Percentiles rank a stretch among this genome's conserved stretches.
Conservation (phyloP, 2,888 invertebrate species). For the Julus scanicus region DNA sequence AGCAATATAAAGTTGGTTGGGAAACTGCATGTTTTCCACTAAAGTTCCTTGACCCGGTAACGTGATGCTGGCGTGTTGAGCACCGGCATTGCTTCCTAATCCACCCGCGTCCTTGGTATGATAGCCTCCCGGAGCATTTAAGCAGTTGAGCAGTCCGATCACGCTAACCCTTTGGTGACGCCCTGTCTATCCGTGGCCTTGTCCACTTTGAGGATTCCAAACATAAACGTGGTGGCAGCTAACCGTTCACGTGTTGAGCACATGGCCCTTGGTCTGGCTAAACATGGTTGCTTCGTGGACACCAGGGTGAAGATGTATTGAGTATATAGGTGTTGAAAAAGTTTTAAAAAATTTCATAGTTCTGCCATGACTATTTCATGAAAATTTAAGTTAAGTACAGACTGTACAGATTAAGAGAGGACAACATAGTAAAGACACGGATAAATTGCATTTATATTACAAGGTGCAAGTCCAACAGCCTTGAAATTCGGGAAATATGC, state of each 20-base stretch:
- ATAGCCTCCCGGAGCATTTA: background rate
- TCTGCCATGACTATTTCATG: too few relatives aligned
- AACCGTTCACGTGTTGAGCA: background rate
- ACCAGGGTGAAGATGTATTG: too few relatives aligned
- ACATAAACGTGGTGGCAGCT: background rate
- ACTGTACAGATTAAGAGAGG: too few relatives aligned
- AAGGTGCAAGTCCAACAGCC: too few relatives aligned
- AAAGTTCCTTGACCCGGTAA: conserved; percentile 1
- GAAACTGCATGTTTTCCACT: too few relatives aligned
- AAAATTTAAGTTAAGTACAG: too few relatives aligned
- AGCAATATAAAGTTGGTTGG: too few relatives aligned
- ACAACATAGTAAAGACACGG: too few relatives aligned
- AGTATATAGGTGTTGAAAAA: too few relatives aligned
- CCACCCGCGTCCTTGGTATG: background rate
- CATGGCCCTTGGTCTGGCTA: background rate
- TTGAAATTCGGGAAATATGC: too few relatives aligned
- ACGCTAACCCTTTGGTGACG: background rate
- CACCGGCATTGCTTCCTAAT: background rate
- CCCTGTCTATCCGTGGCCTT: background rate
- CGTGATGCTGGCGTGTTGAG: background rate
- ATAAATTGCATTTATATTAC: too few relatives aligned
- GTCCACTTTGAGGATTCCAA: background rate
- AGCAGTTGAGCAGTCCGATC: background rate
- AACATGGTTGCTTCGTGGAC: background rate
- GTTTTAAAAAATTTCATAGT: too few relatives aligned